Evolutionary conservation across 2,113 vertebrate genomes (phyloP).

Genomic region (Varanus komodoensis): DNA sequence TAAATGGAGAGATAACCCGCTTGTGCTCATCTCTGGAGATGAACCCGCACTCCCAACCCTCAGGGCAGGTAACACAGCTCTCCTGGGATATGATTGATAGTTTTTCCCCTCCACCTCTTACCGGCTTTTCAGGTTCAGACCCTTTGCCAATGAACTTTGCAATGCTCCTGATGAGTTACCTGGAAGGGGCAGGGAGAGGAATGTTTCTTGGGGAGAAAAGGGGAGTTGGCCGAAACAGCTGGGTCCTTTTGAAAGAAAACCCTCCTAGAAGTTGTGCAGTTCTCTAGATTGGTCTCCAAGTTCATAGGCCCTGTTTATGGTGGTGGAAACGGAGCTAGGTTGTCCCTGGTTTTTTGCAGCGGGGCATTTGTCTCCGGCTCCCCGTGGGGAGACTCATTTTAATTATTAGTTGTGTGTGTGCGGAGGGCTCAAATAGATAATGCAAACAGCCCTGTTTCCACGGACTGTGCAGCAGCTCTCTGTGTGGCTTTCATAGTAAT

Average conservation of each 20-base stretch:
- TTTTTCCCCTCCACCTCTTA: not conserved
- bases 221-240: not conserved
- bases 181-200: not conserved
- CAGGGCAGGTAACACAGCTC: not conserved
- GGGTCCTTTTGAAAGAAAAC: not conserved
- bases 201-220: not conserved
- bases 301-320: not conserved
- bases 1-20: not conserved
- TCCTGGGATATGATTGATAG: not conserved
- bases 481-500: not conserved
- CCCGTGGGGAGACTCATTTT: not conserved
- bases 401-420: not conserved
- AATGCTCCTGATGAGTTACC: not conserved
- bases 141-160: not conserved
- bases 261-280: not conserved
- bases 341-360: not conserved
- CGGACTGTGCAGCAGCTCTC: not conserved
- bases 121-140: conserved; percentile 9
- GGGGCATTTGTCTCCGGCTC: not conserved
- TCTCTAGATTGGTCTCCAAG: no score
- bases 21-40: not conserved
- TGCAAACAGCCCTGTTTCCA: not conserved
- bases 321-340: not conserved
- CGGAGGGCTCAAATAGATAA: not conserved
- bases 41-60: not conserved